Evolutionary conservation across 1,140 invertebrate genomes (phyloP).

Genomic region (Sogatella furcifera): DNA sequence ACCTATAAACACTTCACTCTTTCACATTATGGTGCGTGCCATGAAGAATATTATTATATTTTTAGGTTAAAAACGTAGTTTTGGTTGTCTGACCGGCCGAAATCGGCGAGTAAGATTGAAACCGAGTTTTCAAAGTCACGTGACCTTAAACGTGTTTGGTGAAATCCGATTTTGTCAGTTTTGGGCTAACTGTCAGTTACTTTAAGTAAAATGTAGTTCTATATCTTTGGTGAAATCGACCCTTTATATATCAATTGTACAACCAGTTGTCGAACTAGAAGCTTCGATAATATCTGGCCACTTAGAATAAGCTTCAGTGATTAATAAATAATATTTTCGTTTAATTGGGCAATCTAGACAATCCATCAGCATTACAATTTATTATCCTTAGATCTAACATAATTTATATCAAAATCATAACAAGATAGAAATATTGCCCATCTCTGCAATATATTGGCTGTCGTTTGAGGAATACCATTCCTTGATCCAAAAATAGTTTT

Average conservation of each 20-base stretch:
- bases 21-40: too few relatives aligned
- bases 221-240: too few relatives aligned
- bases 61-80: too few relatives aligned
- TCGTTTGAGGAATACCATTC: not conserved
- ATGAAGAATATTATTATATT: too few relatives aligned
- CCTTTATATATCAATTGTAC: not conserved
- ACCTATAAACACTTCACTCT: too few relatives aligned
- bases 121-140: too few relatives aligned
- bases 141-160: too few relatives aligned
- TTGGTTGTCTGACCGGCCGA: too few relatives aligned
- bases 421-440: not conserved
- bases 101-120: too few relatives aligned
- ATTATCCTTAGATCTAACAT: not conserved
- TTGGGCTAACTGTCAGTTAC: too few relatives aligned
- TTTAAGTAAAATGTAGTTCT: too few relatives aligned
- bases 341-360: conserved; percentile 1
- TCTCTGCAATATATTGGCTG: conserved; percentile 1
- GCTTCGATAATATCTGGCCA: conserved; percentile 29
- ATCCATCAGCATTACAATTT: not conserved
- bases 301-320: conserved; percentile 30
- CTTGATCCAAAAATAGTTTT: not conserved
- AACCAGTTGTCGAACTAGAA: not conserved
- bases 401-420: conserved; percentile 3
- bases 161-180: too few relatives aligned
- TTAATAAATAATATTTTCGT: conserved; percentile 8